Evolutionary conservation across 2,888 invertebrate species (phyloP).

Genomic region (Hyles lineata): DNA sequence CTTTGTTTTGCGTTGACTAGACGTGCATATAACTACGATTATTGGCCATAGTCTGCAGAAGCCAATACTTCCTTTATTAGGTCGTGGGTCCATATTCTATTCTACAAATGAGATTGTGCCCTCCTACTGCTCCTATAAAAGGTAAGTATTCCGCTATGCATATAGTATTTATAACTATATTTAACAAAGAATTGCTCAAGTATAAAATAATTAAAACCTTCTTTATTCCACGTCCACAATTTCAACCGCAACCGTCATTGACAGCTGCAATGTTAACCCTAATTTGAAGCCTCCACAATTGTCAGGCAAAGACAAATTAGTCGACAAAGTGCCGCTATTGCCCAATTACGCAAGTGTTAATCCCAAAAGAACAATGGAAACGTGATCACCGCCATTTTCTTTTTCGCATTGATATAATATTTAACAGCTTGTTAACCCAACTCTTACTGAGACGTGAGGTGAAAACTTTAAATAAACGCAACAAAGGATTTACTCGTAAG

Average conservation of each 20-base stretch:
- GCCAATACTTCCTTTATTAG: too few species aligned
- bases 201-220: not conserved
- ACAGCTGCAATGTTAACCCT: slow-evolving; percentile 12
- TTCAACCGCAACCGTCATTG: slow-evolving; percentile 11
- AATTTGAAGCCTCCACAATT: not conserved
- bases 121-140: too few species aligned
- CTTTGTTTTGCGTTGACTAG: not conserved
- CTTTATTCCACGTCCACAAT: not conserved
- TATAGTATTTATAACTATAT: not conserved
- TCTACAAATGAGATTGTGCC: too few species aligned
- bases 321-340: not conserved
- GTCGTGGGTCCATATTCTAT: too few species aligned
- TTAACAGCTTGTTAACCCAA: slow-evolving; percentile 14
- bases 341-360: slow-evolving; percentile 3
- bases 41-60: too few species aligned
- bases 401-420: slow-evolving; percentile 8
- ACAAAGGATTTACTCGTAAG: slow-evolving; percentile 7
- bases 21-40: too few species aligned
- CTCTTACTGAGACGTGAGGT: not conserved
- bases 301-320: slow-evolving; percentile 12
- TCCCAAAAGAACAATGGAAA: not conserved
- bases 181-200: too few species aligned
- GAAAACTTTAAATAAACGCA: not conserved
- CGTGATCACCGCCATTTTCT: not conserved
- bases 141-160: not conserved